phyloP scores from a whole-genome alignment of 2,797 vertebrate genomes.

The Parambassis ranga region DNA sequence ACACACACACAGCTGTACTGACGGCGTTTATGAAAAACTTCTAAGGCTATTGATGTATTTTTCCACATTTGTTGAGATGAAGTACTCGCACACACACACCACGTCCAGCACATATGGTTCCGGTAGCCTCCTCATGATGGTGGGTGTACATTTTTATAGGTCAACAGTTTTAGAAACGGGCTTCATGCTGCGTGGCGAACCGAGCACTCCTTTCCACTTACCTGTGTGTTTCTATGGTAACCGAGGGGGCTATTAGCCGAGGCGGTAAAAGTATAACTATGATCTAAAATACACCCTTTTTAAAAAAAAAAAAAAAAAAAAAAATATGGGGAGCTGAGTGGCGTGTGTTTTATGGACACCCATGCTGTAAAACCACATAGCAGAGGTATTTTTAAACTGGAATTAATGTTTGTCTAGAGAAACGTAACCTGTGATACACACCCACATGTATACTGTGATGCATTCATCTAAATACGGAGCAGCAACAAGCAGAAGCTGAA shows the following conservation, averaged over 20 bases:
- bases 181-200: slow-evolving; percentile 66
- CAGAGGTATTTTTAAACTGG: slow-evolving; percentile 36
- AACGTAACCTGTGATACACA: not conserved
- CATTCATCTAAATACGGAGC: not conserved
- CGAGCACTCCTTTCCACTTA: slow-evolving; percentile 76
- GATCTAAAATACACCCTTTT: slow-evolving; percentile 61
- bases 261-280: slow-evolving; percentile 62
- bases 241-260: slow-evolving; percentile 66
- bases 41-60: slow-evolving; percentile 18
- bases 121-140: slow-evolving; percentile 50
- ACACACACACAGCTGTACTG: slow-evolving; percentile 5
- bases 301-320: slow-evolving; percentile 13
- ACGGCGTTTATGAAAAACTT: slow-evolving; percentile 15
- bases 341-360: slow-evolving; percentile 12
- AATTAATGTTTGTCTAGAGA: not conserved
- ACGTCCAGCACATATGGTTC: slow-evolving; percentile 12
- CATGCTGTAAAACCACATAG: not conserved
- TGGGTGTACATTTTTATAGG: slow-evolving; percentile 73
- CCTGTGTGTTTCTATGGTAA: slow-evolving; percentile 80
- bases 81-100: not conserved
- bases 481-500: not conserved
- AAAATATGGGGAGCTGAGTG: slow-evolving; percentile 17
- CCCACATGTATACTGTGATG: not conserved
- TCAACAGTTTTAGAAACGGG: slow-evolving; percentile 75
- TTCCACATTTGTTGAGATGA: not conserved